These are phyloP conservation scores for Nomada fabriciana DNA, from an alignment of 2,888 invertebrate genomes.

Conservation along the genomic window DNA sequence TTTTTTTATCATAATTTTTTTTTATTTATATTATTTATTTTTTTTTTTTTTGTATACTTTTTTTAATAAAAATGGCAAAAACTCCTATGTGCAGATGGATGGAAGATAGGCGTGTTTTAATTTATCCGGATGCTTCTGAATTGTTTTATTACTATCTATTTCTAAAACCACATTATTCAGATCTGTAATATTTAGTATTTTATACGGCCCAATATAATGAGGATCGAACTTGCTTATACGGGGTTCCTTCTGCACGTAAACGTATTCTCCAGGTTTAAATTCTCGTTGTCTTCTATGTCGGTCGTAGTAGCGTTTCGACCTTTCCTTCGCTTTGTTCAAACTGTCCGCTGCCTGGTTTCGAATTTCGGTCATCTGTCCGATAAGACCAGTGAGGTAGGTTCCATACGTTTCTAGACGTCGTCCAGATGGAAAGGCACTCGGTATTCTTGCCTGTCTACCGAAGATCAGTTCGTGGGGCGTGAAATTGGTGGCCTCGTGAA, in stretches of 20 bases:
- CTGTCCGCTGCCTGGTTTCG: not conserved
- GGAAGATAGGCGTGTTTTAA: not conserved
- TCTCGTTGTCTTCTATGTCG: not conserved
- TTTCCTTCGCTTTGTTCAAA: slow-evolving; percentile 1
- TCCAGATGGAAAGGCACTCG: not conserved
- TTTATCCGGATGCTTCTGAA: slow-evolving; percentile 5
- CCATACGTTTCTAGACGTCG: slow-evolving; percentile 2
- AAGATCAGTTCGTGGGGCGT: slow-evolving; percentile 17
- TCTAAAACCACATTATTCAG: not conserved
- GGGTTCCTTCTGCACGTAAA: slow-evolving; percentile 2
- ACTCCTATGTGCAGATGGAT: too few relatives aligned
- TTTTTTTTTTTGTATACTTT: too few relatives aligned
- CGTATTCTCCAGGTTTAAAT: not conserved
- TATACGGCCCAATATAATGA: not conserved
- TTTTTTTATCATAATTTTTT: too few relatives aligned
- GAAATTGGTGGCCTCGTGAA: slow-evolving; percentile 24
- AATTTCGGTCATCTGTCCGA: not conserved
- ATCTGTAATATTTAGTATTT: not conserved
- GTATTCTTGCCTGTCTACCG: slow-evolving; percentile 14
- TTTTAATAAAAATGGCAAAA: too few relatives aligned
- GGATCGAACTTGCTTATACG: slow-evolving; percentile 8
- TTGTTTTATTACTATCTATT: not conserved
- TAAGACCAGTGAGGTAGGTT: not conserved
- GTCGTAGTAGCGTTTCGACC: slow-evolving; percentile 4
- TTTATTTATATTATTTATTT: too few relatives aligned